Conservation (phyloP, 1,140 invertebrate species). For the Leptopilina clavipes region DNA sequence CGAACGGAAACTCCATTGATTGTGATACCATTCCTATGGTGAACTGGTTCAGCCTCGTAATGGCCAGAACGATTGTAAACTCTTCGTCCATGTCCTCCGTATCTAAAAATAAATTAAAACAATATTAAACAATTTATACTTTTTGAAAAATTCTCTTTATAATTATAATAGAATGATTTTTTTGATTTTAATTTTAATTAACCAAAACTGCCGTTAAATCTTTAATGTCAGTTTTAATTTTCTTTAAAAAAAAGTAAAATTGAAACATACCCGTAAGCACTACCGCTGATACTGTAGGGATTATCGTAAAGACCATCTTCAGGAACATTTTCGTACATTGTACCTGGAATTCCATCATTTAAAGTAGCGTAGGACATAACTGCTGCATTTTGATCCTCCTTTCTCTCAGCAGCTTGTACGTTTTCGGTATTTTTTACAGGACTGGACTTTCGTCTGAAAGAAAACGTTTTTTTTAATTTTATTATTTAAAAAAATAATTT, state of each 20-base stretch:
- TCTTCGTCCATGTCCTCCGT: slow-evolving; percentile 78
- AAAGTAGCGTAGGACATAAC: slow-evolving; percentile 90
- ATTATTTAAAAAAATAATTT: too few species aligned
- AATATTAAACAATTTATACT: too few species aligned
- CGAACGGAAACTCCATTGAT: slow-evolving; percentile 84
- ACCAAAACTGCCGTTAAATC: too few species aligned
- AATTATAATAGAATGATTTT: too few species aligned
- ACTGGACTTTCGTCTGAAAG: slow-evolving; percentile 83
- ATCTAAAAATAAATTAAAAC: slow-evolving; percentile 56
- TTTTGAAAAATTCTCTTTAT: too few species aligned
- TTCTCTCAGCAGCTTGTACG: slow-evolving; percentile 87
- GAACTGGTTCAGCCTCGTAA: slow-evolving; percentile 81
- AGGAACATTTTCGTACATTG: slow-evolving; percentile 84
- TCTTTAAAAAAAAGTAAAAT: too few species aligned
- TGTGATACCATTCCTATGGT: slow-evolving; percentile 80
- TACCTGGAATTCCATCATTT: slow-evolving; percentile 79
- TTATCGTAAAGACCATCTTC: slow-evolving; percentile 84
- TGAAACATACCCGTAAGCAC: slow-evolving; percentile 75
- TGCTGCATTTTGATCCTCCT: slow-evolving; percentile 88
- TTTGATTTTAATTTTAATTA: background rate
- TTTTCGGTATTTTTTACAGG: slow-evolving; percentile 92
- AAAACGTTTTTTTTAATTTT: slow-evolving; percentile 24
- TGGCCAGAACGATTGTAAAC: slow-evolving; percentile 78
- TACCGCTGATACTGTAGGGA: slow-evolving; percentile 77
- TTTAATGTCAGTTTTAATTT: too few species aligned